These are phyloP conservation scores for Anarrhichthys ocellatus DNA, from an alignment of 2,113 vertebrate genomes.

Conservation along the genomic window DNA sequence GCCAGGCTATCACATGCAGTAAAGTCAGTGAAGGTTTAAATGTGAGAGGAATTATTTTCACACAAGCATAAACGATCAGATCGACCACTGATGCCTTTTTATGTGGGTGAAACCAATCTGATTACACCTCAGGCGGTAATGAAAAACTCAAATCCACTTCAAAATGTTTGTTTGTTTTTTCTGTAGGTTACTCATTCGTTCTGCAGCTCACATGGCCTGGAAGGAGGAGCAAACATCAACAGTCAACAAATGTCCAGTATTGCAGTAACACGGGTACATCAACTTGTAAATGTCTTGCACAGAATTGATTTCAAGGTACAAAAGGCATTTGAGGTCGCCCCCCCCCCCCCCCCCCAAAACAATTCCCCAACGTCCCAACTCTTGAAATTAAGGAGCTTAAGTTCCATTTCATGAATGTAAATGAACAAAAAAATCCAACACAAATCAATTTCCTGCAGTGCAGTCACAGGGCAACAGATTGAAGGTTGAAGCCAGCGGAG, in stretches of 20 bases:
- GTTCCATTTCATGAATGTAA: constrained; percentile 55
- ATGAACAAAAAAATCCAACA: constrained; percentile 2
- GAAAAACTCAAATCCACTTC: neutral
- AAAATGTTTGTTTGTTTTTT: too few species aligned
- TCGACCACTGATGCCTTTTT: neutral
- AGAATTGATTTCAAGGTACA: neutral
- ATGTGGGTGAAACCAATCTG: neutral
- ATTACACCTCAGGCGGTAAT: neutral
- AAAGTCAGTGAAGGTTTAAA: neutral
- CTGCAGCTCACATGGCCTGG: neutral
- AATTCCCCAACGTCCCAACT: neutral
- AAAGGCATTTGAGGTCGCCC: constrained; percentile 1
- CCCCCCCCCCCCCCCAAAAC: too few species aligned
- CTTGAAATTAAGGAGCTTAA: constrained; percentile 39
- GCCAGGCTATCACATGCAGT: neutral
- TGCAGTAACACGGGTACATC: neutral
- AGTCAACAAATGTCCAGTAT: neutral
- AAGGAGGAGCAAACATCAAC: neutral
- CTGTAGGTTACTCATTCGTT: neutral
- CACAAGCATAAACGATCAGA: neutral
- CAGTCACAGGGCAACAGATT: constrained; percentile 12
- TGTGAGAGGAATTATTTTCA: neutral
- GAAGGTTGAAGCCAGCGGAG: neutral
- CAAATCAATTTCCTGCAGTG: constrained; percentile 39
- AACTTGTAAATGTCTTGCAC: neutral